These are phyloP conservation scores for Ostrea edulis DNA, from an alignment of 1,140 invertebrate genomes.

Conservation along the genomic window DNA sequence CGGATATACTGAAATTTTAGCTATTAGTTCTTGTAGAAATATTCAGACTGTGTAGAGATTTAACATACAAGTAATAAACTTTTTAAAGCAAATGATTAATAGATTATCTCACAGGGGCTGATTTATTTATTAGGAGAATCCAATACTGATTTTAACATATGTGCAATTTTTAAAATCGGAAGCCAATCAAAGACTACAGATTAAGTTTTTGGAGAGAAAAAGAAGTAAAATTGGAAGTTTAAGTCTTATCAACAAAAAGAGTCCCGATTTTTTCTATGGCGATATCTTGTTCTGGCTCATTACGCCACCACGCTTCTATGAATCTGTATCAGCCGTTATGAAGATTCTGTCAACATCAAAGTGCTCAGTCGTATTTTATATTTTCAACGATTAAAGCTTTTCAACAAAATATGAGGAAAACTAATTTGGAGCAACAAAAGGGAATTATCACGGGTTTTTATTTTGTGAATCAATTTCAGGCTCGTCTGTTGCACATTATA, in stretches of 20 bases:
- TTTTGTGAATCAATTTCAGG: slow-evolving; percentile 16
- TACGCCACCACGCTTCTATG: not conserved
- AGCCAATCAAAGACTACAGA: slow-evolving; percentile 12
- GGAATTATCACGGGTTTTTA: slow-evolving; percentile 8
- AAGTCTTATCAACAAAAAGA: not conserved
- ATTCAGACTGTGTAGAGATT: not conserved
- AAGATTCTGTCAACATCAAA: slow-evolving; percentile 33
- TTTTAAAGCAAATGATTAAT: slow-evolving; percentile 13
- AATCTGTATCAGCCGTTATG: not conserved
- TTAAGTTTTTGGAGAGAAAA: slow-evolving; percentile 4
- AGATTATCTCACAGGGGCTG: not conserved
- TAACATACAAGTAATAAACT: not conserved
- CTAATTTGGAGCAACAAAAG: slow-evolving; percentile 12
- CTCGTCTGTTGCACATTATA: slow-evolving; percentile 34
- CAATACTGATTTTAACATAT: not conserved
- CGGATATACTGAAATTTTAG: not conserved
- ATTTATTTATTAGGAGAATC: not conserved
- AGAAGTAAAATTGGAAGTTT: not conserved
- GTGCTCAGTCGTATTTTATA: slow-evolving; percentile 29
- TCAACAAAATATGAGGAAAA: not conserved
- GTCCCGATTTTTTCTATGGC: not conserved
- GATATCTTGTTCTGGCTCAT: not conserved
- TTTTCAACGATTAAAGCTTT: slow-evolving; percentile 23
- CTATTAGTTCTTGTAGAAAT: not conserved
- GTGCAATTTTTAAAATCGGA: not conserved